These are phyloP conservation scores for Thryonomys swinderianus DNA, from an alignment of 2,113 vertebrate genomes.

Conservation along the genomic window DNA sequence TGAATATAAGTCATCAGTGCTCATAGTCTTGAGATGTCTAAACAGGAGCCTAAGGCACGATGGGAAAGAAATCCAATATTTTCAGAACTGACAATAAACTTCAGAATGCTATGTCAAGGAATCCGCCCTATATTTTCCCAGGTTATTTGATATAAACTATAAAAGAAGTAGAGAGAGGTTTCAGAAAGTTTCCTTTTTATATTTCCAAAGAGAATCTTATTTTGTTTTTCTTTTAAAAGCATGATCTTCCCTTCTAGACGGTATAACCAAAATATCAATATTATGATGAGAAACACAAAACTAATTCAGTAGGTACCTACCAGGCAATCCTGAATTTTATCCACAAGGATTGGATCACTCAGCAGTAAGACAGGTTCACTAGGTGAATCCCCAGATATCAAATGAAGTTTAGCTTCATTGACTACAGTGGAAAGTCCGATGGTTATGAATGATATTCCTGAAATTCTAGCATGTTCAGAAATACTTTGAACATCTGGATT, in stretches of 20 bases:
- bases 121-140: background rate
- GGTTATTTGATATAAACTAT: background rate
- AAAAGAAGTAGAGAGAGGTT: background rate
- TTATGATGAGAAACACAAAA: background rate
- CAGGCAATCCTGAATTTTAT: slow-evolving; percentile 83
- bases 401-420: slow-evolving; percentile 88
- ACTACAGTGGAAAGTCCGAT: slow-evolving; percentile 88
- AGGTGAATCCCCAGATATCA: slow-evolving; percentile 88
- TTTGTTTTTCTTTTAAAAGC: background rate
- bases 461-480: slow-evolving; percentile 87
- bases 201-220: background rate
- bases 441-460: slow-evolving; percentile 90
- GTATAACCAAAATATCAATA: slow-evolving; percentile 6
- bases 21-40: background rate
- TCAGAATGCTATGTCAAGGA: background rate
- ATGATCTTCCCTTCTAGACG: background rate
- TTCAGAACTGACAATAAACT: background rate
- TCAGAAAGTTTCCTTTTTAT: background rate
- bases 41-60: background rate
- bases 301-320: slow-evolving; percentile 73
- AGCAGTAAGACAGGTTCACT: slow-evolving; percentile 88
- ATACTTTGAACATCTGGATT: slow-evolving; percentile 88
- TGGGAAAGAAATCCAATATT: slow-evolving; percentile 1
- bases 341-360: slow-evolving; percentile 86
- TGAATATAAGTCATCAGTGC: slow-evolving; percentile 4